Base-by-base conservation (phyloP, 2,797 vertebrate species). In the Ara ararauna region DNA sequence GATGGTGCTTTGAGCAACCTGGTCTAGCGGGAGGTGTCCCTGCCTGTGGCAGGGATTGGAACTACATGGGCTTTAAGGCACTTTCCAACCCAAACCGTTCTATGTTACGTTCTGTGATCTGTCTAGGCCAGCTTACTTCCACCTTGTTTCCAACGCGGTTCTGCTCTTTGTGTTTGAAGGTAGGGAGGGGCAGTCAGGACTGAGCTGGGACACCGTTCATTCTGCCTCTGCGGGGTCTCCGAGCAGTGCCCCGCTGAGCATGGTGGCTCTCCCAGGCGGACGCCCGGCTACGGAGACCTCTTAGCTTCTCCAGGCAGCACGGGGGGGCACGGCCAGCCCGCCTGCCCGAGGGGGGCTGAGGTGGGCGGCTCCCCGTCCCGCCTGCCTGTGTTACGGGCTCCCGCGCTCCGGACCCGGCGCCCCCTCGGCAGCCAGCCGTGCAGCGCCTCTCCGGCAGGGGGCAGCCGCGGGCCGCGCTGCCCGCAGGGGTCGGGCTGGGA, bases 201-300 rank as follows among this genome's bases (percentile, higher is more conserved):
- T 7, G 40, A 11, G 51, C 23, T 10, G 53, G 48, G 56, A 5
- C 60, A 11, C 38, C 38, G 21, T 47, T 10, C 7, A 7, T 10
- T 36, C 32, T 30, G 61, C 40, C 21, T 12, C 5, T n/a, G 3
- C 1, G 17, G 30, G 34, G 40, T 21, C 13, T 4, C 16, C 4
- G 26, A 38, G 50, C n/a, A 6, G 58, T 0, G 30, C 14, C 20
- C 14, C 3, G 5, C 29, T 4, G 14, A 27, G 24, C 2, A 1
- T 1, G 23, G 6, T 2, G 4, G 29, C 51, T 10, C 4, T 4
- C 40, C 15, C 40, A 10, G 32, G 19, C 1, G 4, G 14, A 21
- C 3, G 5, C 22, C 51, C 32, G 6, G 12, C 1, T 18, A 5
- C 5, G 4, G 21, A 5, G 34, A 5, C 8, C 10, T 15, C 13